Evolutionary conservation across 2,797 vertebrate species (phyloP), one percentile per base, ranked within the genome.

Genomic region (Heterohyrax brucei): DNA sequence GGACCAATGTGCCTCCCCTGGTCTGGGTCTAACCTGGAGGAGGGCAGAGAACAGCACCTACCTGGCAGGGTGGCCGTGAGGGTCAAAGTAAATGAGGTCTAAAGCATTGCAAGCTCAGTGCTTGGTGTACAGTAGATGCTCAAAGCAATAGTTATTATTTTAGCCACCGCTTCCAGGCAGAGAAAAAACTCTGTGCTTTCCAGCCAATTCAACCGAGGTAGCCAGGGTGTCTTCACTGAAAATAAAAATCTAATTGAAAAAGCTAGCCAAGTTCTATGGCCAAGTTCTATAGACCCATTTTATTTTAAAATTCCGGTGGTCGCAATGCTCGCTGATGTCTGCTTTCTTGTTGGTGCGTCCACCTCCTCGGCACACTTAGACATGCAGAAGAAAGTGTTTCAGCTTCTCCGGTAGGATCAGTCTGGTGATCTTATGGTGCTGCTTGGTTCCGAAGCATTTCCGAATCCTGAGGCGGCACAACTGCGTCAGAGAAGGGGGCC

Each of bases 391-490:
- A 73, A 99, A 99, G 83, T 96, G 96, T 97, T 99, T 99, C 96
- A 99, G 97, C 81, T 98, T 97, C 0, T 98, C 98, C 0, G 99
- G 99, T 48, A 99, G 98, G 22, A 97, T 87, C 66, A 99, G 99
- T 80, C 87, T 93, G 18, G 76, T 89, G 96, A 99, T 99, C 91
- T 97, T 98, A 90, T 97, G 96, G 80, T 99, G 98, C 46, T 99
- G 99, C 80, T 97, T 97, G 95, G 98, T 97, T 96, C 99, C 98
- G 96, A 99, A 98, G 95, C 98, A 98, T 96, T 97, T 99, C 96
- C 99, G 98, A 98, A 99, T 98, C 97, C 96, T 95, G 83, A 99
- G 98, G 81, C 99, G 99, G 89, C 99, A 99, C 92, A 99, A 92
- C 96, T 99, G 99, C 98, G 98, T 99, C 96, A 99, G 98, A 96